Base-by-base conservation (phyloP, 1,140 invertebrate genomes). In the Adelges cooleyi region DNA sequence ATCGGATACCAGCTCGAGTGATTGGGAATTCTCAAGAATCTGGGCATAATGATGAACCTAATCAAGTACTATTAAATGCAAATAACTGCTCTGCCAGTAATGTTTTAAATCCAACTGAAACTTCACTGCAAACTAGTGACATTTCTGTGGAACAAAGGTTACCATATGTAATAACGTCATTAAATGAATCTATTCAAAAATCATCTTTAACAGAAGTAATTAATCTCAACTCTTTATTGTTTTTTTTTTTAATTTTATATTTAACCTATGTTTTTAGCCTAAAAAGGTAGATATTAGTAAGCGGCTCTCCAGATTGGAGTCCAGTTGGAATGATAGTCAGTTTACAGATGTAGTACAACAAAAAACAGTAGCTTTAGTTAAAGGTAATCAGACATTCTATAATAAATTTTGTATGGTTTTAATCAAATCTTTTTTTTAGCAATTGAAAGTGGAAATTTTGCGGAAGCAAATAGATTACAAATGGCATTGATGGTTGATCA, bases 401-500 rank as follows among this genome's bases (percentile, higher is more conserved):
- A n/a, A n/a, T n/a, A n/a, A 20, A 18, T 2, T 25, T 44, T 44
- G 11, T 17, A 15, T 17, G 15, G 3, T 9, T 3, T 25, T 46
- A 53, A 20, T 38, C 22, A 0, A 8, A 40, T 54, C 13, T 25
- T 0, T 18, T 29, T 59, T 59, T 59, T 29, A 59, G 54, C 54
- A 59, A 59, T 59, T 13, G 17, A 59, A 20, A 27, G 9, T 11
- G 42, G 44, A 27, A 22, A 59, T 46, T 59, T 27, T 29, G 15
- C 0, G 9, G 54, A 59, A 59, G 54, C 54, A 46, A 59, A 59
- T 27, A 59, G 27, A 59, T 1, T 59, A 11, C 54, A 59, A 59
- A 59, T 59, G 54, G 54, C 54, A 46, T 59, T 59, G 20, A 59
- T 59, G 54, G 54, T 59, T 17, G 54, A 59, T 4, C 54, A 59